Base-by-base conservation (phyloP, 2,113 vertebrate genomes). In the Pelodiscus sinensis region DNA sequence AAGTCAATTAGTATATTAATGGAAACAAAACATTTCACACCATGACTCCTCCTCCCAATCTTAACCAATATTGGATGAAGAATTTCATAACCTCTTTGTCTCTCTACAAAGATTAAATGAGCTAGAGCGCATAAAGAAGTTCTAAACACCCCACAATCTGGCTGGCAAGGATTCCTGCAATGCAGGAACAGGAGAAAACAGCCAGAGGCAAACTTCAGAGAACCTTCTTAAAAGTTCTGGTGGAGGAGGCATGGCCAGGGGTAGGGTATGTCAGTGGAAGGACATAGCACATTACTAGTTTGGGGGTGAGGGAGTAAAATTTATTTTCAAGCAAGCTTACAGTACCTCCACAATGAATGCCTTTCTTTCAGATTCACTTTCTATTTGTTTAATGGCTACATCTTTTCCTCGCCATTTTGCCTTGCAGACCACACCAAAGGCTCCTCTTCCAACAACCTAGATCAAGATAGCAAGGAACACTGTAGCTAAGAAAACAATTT, bases 371-470 rank as follows among this genome's bases (percentile, higher is more conserved):
- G 99, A 99, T 98, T 99, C 99, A 96, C 99, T 99, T 98, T 99
- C 99, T 94, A 99, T 99, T 90, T 99, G 99, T 96, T 99, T 99
- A 97, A 99, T 99, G 57, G 99, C 99, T 80, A 99, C 99, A 97
- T 99, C 99, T 97, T 99, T 99, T 96, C 98, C 99, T 98, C 99
- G 98, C 99, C 99, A 99, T 95, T 99, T 99, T 96, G 99, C 99
- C 97, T 99, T 99, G 98, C 99, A 99, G 90, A 99, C 99, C 58
- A 99, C 99, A 87, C 99, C 99, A 96, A 99, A 99, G 29, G 99
- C 99, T 97, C 99, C 99, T 98, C 99, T 99, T 94, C 99, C 99
- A 96, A 99, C 99, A 97, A 99, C 99, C 99, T 99, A 96, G 68
- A 96, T 96, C 51, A 29, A 88, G 73, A 79, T 85, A 94, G 90